phyloP scores from a whole-genome alignment of 2,113 vertebrate species.

The Brachypodius melanocephalos region DNA sequence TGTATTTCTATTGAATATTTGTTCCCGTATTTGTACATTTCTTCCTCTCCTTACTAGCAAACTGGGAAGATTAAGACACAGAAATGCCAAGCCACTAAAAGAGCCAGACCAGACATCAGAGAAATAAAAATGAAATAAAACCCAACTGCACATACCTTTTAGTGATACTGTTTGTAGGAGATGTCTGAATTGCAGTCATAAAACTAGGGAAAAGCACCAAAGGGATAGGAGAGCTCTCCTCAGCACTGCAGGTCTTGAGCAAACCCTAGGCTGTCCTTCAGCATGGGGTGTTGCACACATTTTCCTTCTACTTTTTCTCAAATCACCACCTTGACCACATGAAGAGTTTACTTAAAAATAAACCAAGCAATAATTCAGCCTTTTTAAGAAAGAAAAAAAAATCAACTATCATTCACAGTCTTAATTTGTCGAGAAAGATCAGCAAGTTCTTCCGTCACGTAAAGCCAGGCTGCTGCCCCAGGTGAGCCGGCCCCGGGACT shows the following conservation, averaged over 20 bases:
- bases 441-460: accelerated
- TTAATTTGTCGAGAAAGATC: accelerated
- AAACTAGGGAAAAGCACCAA: not conserved
- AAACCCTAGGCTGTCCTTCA: not conserved
- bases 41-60: not conserved
- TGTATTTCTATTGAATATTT: not conserved
- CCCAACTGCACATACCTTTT: conserved; percentile 18
- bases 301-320: not conserved
- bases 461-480: not conserved
- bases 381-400: not conserved
- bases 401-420: not conserved
- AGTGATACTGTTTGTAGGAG: conserved; percentile 21
- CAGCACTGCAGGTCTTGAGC: not conserved
- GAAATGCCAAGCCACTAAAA: conserved; percentile 26
- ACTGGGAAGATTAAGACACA: conserved; percentile 9
- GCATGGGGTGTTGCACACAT: accelerated
- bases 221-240: not conserved
- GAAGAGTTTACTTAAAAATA: not conserved
- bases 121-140: conserved; percentile 5
- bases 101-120: conserved; percentile 3
- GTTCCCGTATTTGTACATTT: not conserved
- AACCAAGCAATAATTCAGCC: not conserved
- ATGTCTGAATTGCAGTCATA: not conserved
- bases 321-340: not conserved
- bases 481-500: accelerated